Percentiles rank a stretch among this genome's conserved stretches.
Evolutionary conservation across 2,888 invertebrate species (phyloP).

Genomic region (Pherbina coryleti): DNA sequence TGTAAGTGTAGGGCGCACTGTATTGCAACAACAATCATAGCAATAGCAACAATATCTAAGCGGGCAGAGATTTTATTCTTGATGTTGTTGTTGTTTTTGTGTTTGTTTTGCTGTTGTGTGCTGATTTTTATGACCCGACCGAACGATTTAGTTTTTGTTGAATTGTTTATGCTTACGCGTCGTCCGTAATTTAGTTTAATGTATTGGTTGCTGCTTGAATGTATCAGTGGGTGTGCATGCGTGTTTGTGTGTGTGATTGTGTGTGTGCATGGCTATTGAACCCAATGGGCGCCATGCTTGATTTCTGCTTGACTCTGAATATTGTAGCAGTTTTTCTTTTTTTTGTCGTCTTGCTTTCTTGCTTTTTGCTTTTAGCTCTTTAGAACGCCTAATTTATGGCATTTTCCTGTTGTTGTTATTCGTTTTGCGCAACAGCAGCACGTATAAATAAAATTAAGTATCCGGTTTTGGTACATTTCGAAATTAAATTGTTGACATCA

Average conservation of each 20-base stretch:
- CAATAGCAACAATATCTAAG: no score
- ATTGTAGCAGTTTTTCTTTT: background rate
- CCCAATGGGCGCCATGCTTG: background rate
- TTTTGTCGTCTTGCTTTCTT: background rate
- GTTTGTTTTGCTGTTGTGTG: background rate
- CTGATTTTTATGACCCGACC: background rate
- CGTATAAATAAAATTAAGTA: background rate
- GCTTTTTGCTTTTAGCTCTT: background rate
- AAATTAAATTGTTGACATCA: conserved; percentile 6
- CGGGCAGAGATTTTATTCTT: no score
- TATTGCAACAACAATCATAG: background rate
- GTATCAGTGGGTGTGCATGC: no score
- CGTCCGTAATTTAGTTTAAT: background rate
- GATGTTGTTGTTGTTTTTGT: background rate
- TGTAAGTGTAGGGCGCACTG: background rate
- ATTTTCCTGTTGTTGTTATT: background rate
- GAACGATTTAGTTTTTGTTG: background rate
- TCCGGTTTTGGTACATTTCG: background rate
- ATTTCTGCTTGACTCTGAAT: background rate
- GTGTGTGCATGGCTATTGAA: background rate
- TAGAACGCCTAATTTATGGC: background rate
- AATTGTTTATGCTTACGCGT: background rate
- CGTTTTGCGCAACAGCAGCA: no score
- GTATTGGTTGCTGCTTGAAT: background rate
- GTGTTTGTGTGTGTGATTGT: no score